Percentiles rank a stretch among this genome's conserved stretches.
Evolutionary conservation across 2,113 vertebrate genomes (phyloP).

Genomic region (Casuarius casuarius): DNA sequence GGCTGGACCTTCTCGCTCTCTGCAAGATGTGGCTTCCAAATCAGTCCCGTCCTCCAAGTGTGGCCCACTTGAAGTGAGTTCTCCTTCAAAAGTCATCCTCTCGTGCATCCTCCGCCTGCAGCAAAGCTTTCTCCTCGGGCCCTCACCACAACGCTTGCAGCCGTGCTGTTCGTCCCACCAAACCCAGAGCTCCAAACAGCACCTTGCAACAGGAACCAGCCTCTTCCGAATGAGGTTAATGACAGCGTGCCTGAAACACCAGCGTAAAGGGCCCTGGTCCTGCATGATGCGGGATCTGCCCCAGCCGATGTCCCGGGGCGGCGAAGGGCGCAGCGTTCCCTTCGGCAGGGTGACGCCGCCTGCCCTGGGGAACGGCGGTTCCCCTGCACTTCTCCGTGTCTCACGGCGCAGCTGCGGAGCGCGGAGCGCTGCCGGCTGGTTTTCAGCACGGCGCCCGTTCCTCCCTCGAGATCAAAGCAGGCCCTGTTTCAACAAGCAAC

Average conservation of each 20-base stretch:
- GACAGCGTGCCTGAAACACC: background rate
- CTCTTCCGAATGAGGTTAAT: background rate
- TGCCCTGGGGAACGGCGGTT: background rate
- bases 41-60: background rate
- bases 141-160: background rate
- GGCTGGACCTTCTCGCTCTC: background rate
- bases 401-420: background rate
- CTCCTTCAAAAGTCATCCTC: background rate
- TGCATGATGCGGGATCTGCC: too few relatives aligned
- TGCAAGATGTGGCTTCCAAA: background rate
- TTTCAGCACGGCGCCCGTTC: background rate
- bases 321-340: background rate
- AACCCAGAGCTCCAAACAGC: background rate
- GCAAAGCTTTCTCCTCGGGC: background rate
- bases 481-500: background rate
- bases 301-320: too few relatives aligned
- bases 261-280: background rate
- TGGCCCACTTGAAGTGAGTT: background rate
- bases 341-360: background rate
- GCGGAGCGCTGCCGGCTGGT: background rate
- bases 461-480: background rate
- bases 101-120: background rate
- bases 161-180: background rate
- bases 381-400: background rate
- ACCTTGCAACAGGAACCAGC: background rate